Evolutionary conservation across 2,888 invertebrate species (phyloP), one percentile per base, ranked within the genome.

Genomic region (Cheilosia variabilis): DNA sequence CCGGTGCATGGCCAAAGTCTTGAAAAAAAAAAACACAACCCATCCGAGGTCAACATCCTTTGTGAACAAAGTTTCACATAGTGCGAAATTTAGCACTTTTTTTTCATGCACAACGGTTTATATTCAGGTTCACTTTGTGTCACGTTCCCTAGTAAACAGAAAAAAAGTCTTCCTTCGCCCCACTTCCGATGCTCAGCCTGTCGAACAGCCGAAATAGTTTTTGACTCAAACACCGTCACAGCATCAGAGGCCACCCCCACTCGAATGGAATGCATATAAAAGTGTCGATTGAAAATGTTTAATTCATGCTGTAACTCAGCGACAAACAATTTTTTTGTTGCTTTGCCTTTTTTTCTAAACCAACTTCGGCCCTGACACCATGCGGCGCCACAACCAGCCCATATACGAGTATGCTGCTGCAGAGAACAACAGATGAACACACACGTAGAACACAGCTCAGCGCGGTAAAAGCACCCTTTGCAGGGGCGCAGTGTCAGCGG

Each of bases 241-340:
- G 7, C 27, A 7, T 6, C 27, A 27, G 27, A 6, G 27, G 6
- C 43, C 41, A 2, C 52, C 58, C 47, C 19, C 41, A 45, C 62
- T 53, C 34, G 76, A 76, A 52, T 15, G 57, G 60, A 57, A 52
- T 81, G 76, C 81, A 81, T 81, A 81, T 76, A 76, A 86, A 77
- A 81, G 86, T 86, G 86, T 86, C 86, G 86, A 86, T 86, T 86
- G 86, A 86, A 86, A 86, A 86, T 86, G 86, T 86, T 86, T 86
- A 86, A 86, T 86, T 86, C 81, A 86, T 81, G 72, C 76, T 68
- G 81, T 72, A 86, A 81, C 86, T 86, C 86, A 86, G 86, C 72
- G 86, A 81, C 86, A 86, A 81, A 80, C 80, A 83, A 47, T 60
- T 78, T 68, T 47, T 73, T 24, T 73, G 34, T 73, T 50, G 13